A percentile compares a stretch with the other conserved stretches of the same genome.
phyloP scores from a whole-genome alignment of 2,797 vertebrate genomes.

The Alauda arvensis region DNA sequence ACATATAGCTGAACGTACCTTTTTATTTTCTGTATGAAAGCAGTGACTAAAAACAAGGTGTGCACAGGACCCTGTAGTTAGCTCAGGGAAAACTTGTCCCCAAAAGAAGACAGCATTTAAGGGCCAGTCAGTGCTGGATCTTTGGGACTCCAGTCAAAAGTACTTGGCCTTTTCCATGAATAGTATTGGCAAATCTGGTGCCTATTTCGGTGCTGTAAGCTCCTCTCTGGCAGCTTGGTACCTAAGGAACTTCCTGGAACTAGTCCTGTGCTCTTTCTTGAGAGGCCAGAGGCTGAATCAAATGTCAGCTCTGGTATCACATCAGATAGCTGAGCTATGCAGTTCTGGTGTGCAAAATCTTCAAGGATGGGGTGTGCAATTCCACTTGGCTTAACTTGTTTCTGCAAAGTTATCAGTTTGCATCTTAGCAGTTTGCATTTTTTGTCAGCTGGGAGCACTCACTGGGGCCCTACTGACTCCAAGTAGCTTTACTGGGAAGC shows the following conservation, averaged over 20 bases:
- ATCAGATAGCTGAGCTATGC: background rate
- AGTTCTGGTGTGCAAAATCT: background rate
- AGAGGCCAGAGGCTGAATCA: background rate
- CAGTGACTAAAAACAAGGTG: background rate
- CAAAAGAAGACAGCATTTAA: background rate
- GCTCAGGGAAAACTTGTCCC: background rate
- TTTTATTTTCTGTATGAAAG: background rate
- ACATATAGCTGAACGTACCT: background rate
- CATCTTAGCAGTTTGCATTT: fast-evolving
- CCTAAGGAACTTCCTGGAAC: background rate
- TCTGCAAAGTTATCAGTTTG: no score
- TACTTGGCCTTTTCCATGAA: background rate
- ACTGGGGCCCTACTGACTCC: background rate
- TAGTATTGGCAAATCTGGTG: background rate
- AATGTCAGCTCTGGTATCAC: background rate
- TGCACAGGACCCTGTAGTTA: background rate
- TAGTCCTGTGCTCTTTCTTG: background rate
- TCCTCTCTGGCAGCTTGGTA: background rate
- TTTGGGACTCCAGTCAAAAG: background rate
- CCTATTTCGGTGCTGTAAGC: background rate
- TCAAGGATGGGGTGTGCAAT: background rate
- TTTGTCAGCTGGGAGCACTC: background rate
- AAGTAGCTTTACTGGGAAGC: background rate
- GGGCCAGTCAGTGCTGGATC: background rate
- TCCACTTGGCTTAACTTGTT: background rate